Evolutionary conservation across 2,888 invertebrate genomes (phyloP), one percentile per base, ranked within the genome.

Genomic region (Tanytarsus gracilentus): DNA sequence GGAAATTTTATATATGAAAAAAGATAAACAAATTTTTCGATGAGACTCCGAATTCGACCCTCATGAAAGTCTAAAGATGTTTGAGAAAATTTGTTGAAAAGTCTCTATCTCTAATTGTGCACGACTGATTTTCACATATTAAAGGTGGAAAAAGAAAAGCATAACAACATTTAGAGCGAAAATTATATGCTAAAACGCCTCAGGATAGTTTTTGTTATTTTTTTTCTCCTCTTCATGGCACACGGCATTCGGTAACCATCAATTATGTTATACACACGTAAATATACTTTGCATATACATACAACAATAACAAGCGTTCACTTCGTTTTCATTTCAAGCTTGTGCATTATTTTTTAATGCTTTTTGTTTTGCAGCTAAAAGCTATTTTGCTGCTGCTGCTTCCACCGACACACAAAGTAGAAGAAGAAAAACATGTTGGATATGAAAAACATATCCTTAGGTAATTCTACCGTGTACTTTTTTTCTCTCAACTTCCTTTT

Each of bases 321-420:
- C n/a, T n/a, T n/a, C 16, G 16, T 48, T 48, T 51, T 26, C 51
- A 51, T 51, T 51, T 14, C 8, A 9, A 30, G 30, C 51, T 51
- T 51, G 51, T 51, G 51, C 51, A 51, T 51, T 51, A n/a, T 51
- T 30, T 30, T 51, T 51, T 51, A 51, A 51, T 51, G 51, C 51
- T 14, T 29, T 51, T 51, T 18, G 16, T 25, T 16, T 26, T 8
- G 9, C 50, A 18, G 21, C 30, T n/a, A 8, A 51, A 30, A 51
- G 29, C 29, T 51, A 30, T 30, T 18, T 30, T 18, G 7, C 51
- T 5, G n/a, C 33, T 11, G n/a, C 33, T 11, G n/a, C 6, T 11
- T 5, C 9, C 3, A 9, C 9, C 9, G 11, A 33, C 9, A 33
- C 9, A 33, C 9, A 33, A 44, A 44, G 23, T 21, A 11, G 44